These are phyloP conservation scores for Crocuta crocuta DNA, from an alignment of 2,113 vertebrate genomes.

Conservation along the genomic window DNA sequence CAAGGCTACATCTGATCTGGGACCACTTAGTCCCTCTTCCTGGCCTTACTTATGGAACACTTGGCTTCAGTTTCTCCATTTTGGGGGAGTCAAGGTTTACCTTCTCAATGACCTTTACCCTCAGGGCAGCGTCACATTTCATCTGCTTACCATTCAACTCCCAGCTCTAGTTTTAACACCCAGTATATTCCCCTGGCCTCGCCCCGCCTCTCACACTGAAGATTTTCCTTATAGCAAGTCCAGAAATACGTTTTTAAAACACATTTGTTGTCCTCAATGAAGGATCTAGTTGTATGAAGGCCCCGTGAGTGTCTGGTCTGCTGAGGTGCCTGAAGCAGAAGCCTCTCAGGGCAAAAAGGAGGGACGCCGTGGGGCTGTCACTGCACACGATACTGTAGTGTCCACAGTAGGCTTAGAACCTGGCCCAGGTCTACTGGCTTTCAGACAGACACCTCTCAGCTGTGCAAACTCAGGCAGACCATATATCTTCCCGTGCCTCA, in stretches of 20 bases:
- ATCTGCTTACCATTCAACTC: not conserved
- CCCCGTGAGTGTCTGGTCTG: not conserved
- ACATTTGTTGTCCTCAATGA: not conserved
- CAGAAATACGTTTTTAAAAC: not conserved
- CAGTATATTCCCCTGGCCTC: not conserved
- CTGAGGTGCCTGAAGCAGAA: not conserved
- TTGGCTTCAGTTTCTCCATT: not conserved
- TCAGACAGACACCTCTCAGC: not conserved
- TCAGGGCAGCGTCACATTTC: not conserved
- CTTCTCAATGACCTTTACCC: not conserved
- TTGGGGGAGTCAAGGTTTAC: not conserved
- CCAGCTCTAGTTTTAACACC: not conserved
- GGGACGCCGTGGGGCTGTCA: not conserved
- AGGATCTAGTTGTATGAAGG: not conserved
- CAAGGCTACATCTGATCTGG: not conserved
- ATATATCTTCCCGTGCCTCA: not conserved
- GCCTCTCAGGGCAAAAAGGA: not conserved
- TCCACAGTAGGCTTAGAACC: not conserved
- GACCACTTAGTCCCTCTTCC: not conserved
- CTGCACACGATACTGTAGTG: not conserved
- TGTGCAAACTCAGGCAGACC: not conserved
- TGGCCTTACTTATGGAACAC: not conserved
- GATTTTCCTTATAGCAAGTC: not conserved
- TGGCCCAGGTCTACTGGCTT: not conserved
- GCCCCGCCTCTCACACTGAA: rapidly evolving